Evolutionary conservation across 2,113 vertebrate genomes (phyloP), one percentile per base, ranked within the genome.

Genomic region (Phocoena phocoena): DNA sequence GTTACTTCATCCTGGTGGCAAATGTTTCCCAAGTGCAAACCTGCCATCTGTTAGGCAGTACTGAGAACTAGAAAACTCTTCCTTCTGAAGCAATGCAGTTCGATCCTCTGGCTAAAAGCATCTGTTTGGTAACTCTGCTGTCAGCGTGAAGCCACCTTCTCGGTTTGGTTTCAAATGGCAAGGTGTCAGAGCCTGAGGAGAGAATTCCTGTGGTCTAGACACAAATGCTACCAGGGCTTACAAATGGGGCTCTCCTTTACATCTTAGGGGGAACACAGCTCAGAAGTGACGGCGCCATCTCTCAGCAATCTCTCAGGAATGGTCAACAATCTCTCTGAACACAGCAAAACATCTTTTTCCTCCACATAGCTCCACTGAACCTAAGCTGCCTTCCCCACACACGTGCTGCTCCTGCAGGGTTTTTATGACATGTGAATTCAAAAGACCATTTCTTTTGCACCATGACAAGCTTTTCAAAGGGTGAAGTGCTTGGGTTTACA

Each of bases 161-260:
- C n/a, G 17, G 79, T 95, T 84, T 97, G 47, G 63, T 94, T 97
- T 93, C 95, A 92, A 88, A 85, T 44, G 65, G 50, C 44, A 36
- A 8, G 8, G 5, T 47, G 36, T 88, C 14, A 44, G 95, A 93
- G 90, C 28, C 81, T 9, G 44, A 88, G 91, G 94, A 68, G 55
- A 96, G 95, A 92, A 97, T 97, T 97, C 96, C 92, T 95, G 95
- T 38, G 84, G 95, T 93, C 93, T 94, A 97, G 97, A 96, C 93
- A 88, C 50, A 86, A 89, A 70, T 2, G 21, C 85, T 36, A 71
- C 60, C 17, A 44, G 88, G 67, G 36, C 76, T 92, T 55, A 94
- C 84, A 85, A 85, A 85, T 15, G 77, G 81, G 55, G 25, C 67
- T 92, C 5, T 79, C 65, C 76, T 67, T 80, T 94, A 88, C 79